Base-by-base conservation (phyloP, 2,888 invertebrate species). In the Trachelus stipa region DNA sequence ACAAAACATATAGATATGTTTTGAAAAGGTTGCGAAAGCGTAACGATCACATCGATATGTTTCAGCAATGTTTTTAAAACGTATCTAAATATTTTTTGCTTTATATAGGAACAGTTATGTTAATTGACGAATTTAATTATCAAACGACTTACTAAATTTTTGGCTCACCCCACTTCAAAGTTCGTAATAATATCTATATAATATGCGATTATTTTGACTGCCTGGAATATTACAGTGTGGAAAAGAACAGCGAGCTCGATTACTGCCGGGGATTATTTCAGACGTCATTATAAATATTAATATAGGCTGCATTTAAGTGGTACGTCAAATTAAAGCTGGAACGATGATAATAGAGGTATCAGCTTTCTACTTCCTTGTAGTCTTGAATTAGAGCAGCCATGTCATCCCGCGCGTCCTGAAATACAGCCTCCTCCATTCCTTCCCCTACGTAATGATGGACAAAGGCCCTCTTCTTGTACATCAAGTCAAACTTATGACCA, bases 391-490 rank as follows among this genome's bases (percentile, higher is more conserved):
- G 90, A 12, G 95, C 93, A 82, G 93, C 93, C 75, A 96, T 90
- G 87, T 96, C 94, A 74, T 93, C 93, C 11, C 93, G 90, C 0
- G 95, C 95, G 77, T 94, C 95, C 40, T 89, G 86, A 81, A 96
- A 94, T 87, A 94, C 94, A 3, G 92, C 93, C 91, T 95, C 95
- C 90, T 96, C 96, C 91, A 96, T 92, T 2, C 96, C 96, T 92
- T 95, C 96, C 3, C 94, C 94, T 6, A 95, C 93, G 86, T 95
- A 98, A 93, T 98, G 98, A 91, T 98, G 97, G 23, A 98, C 95
- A 90, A 98, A 98, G 9, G 97, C 97, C 78, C 96, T 93, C 89
- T 97, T 96, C 78, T 94, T 93, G 87, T 95, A 97, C 95, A 98
- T 96, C 76, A 96, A 91, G 80, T 95, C 95, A 90, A 96, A 97